Evolutionary conservation across 2,797 vertebrate species (phyloP).

Genomic region (Tachyglossus aculeatus): DNA sequence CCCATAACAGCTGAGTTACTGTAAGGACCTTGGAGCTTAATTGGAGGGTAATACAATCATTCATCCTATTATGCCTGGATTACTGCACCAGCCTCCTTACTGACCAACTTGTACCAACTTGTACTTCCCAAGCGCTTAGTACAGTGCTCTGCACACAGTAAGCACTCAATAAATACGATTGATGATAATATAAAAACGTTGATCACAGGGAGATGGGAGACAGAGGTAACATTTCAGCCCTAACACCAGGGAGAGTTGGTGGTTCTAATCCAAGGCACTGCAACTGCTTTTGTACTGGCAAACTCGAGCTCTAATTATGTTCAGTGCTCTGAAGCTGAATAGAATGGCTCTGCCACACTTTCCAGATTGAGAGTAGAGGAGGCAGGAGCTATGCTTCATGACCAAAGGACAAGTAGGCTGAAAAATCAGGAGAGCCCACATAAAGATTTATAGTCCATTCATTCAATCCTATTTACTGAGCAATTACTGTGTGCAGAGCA

Average conservation of each 20-base stretch:
- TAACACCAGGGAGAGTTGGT: conserved; percentile 62
- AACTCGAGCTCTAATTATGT: conserved; percentile 64
- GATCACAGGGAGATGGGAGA: conserved; percentile 56
- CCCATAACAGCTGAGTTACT: conserved; percentile 14
- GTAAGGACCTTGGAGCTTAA: conserved; percentile 27
- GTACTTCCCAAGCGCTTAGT: too few relatives aligned
- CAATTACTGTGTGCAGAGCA: too few relatives aligned
- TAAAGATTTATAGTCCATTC: conserved; percentile 54
- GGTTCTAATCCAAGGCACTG: conserved; percentile 64
- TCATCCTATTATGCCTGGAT: too few relatives aligned
- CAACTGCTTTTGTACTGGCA: conserved; percentile 60
- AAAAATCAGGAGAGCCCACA: conserved; percentile 58
- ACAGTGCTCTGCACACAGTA: too few relatives aligned
- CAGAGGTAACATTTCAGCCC: conserved; percentile 68
- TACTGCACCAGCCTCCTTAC: too few relatives aligned
- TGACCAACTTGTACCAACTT: too few relatives aligned
- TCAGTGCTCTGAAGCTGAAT: conserved; percentile 69
- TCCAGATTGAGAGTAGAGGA: conserved; percentile 54
- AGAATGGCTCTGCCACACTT: conserved; percentile 60
- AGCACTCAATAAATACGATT: too few relatives aligned
- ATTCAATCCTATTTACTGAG: too few relatives aligned
- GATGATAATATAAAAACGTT: conserved; percentile 65
- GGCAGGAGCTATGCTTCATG: conserved; percentile 42
- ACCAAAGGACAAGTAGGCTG: conserved; percentile 65
- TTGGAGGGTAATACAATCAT: conserved; percentile 58